Conservation (phyloP, 2,797 vertebrate species). For the Martes flavigula region DNA sequence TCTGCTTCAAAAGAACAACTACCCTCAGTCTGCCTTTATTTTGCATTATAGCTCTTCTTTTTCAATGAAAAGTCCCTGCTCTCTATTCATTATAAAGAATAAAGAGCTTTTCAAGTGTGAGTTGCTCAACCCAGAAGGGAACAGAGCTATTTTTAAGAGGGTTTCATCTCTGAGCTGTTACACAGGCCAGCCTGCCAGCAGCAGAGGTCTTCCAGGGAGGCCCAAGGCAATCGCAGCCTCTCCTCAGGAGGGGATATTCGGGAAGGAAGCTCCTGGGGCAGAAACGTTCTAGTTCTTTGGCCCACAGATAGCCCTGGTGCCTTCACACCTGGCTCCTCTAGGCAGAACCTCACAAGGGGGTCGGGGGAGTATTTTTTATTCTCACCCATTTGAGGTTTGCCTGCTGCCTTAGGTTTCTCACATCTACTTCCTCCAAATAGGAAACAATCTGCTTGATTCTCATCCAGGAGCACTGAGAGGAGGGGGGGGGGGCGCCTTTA, state of each 20-base stretch:
- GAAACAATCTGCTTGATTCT: slow-evolving; percentile 69
- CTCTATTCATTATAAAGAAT: slow-evolving; percentile 74
- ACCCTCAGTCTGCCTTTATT: slow-evolving; percentile 61
- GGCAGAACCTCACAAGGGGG: background rate
- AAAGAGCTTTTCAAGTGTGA: slow-evolving; percentile 76
- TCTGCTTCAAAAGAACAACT: slow-evolving; percentile 65
- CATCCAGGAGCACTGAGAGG: slow-evolving; percentile 54
- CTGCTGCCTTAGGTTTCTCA: slow-evolving; percentile 70
- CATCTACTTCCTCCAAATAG: slow-evolving; percentile 66
- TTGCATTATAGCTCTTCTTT: slow-evolving; percentile 67
- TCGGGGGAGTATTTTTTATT: slow-evolving; percentile 28
- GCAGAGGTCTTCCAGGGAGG: slow-evolving; percentile 64
- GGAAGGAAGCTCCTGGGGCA: slow-evolving; percentile 63
- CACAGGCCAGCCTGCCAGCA: slow-evolving; percentile 61
- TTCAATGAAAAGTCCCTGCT: slow-evolving; percentile 69
- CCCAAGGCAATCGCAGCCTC: slow-evolving; percentile 7
- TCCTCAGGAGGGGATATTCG: background rate
- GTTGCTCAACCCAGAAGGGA: slow-evolving; percentile 73
- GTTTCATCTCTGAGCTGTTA: slow-evolving; percentile 66
- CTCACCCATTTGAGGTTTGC: slow-evolving; percentile 49
- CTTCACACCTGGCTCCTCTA: slow-evolving; percentile 53
- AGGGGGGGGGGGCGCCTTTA: slow-evolving; percentile 43
- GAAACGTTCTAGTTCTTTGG: slow-evolving; percentile 7
- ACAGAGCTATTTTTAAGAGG: slow-evolving; percentile 78
- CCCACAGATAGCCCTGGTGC: background rate